A percentile compares a stretch with the other conserved stretches of the same genome.
These are phyloP conservation scores for Thalassophryne amazonica DNA, from an alignment of 2,797 vertebrate species.

Conservation along the genomic window DNA sequence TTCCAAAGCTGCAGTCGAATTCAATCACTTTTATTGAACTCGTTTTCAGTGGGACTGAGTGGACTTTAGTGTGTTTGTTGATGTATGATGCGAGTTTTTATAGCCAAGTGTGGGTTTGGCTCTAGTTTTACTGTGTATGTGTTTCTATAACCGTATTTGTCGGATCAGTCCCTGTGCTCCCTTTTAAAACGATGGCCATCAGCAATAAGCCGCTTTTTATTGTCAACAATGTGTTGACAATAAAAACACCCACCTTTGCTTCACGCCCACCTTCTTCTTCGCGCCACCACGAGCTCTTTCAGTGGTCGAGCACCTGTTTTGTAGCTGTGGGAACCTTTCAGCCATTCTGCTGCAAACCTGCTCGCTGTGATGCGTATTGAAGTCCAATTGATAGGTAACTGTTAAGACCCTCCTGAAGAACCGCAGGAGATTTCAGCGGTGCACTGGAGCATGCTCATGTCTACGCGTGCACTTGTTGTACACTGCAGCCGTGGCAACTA, in stretches of 20 bases:
- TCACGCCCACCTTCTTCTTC: background rate
- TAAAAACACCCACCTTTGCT: no score
- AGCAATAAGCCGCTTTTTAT: constrained; percentile 12
- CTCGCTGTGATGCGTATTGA: constrained; percentile 31
- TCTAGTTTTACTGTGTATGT: constrained; percentile 41
- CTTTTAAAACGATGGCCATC: constrained; percentile 11
- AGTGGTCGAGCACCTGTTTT: constrained; percentile 33
- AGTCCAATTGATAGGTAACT: constrained; percentile 41
- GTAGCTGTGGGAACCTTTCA: constrained; percentile 60
- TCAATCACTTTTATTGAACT: constrained; percentile 18
- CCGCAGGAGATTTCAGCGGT: background rate
- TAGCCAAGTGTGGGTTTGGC: constrained; percentile 23
- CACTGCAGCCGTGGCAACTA: background rate
- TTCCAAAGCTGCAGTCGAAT: constrained; percentile 10
- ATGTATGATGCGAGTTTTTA: constrained; percentile 14
- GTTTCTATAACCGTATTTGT: background rate
- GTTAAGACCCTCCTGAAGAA: constrained; percentile 36
- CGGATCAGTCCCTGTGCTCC: background rate
- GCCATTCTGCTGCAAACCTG: constrained; percentile 22
- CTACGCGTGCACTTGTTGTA: background rate
- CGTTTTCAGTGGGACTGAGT: constrained; percentile 1
- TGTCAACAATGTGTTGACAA: constrained; percentile 47
- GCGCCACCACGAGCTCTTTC: constrained; percentile 8
- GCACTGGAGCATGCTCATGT: background rate
- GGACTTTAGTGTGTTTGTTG: background rate